Evolutionary conservation across 2,888 invertebrate genomes (phyloP), one percentile per base, ranked within the genome.

Genomic region (Lasioglossum leucozonium): DNA sequence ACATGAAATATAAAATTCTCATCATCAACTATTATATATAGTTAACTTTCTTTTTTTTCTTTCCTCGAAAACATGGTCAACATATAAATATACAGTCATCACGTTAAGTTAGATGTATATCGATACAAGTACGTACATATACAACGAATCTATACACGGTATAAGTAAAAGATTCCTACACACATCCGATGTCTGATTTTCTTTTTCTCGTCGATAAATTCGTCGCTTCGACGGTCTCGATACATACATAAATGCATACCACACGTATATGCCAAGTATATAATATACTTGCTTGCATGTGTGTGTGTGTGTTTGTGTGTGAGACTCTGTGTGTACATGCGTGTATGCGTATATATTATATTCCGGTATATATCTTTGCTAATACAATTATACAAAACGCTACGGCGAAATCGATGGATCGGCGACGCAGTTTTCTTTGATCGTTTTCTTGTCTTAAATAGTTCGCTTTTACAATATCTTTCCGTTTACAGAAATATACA

Each of bases 1-100:
- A 94, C 94, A 94, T 93, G 94, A 93, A 93, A 94, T 94, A 94
- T 94, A 94, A 94, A 94, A 94, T 93, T 93, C 91, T 93, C 92
- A 94, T 93, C 92, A 92, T 93, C 92, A 94, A 94, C 94, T 93
- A 93, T 92, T 65, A 89, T 89, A 91, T 92, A 90, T 91, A 85
- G 88, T 90, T 88, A 85, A 88, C 89, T 85, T 85, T 34, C 34
- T 91, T 72, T 69, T 72, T 67, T 67, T 91, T 72, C 40, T 72
- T n/a, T 40, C 67, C 37, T 69, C 67, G 89, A 92, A 62, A 62
- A 93, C 91, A 92, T 92, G 90, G 91, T 93, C 93, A 94, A 94
- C 94, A 94, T 94, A 94, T 92, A 94, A 93, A 94, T 94, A 94
- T 94, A 93, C 93, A 94, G 90, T 93, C 89, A 93, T 93, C 91